phyloP scores from a whole-genome alignment of 92 coral and sea anemone species.

The Pocillopora grandis region DNA sequence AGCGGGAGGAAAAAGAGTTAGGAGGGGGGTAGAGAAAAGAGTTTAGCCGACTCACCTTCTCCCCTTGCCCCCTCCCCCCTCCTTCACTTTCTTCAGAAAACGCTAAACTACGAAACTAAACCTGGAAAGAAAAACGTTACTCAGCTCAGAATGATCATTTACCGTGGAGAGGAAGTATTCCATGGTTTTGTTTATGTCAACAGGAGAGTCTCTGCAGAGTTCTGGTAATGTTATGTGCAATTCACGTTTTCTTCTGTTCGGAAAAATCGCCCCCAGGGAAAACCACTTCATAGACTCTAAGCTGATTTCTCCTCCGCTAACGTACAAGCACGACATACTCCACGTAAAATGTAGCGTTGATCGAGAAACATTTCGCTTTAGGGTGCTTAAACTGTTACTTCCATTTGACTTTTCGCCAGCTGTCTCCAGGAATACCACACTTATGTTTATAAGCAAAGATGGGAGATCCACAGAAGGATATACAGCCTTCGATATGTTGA shows the following conservation, averaged over 20 bases:
- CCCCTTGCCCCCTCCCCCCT: background rate
- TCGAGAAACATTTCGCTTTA: background rate
- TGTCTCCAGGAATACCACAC: slow-evolving; percentile 18
- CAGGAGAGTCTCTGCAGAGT: slow-evolving; percentile 27
- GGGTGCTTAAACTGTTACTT: background rate
- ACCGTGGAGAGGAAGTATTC: slow-evolving; percentile 43
- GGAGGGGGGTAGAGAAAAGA: too few relatives aligned
- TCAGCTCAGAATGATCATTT: background rate
- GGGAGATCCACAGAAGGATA: slow-evolving; percentile 37
- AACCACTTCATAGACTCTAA: slow-evolving; percentile 22
- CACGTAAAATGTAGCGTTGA: slow-evolving; percentile 13
- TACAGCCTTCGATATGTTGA: slow-evolving; percentile 43
- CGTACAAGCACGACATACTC: slow-evolving; percentile 45
- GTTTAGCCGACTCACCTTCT: background rate
- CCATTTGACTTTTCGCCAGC: background rate
- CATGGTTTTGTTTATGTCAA: slow-evolving; percentile 1
- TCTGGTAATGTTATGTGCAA: slow-evolving; percentile 41
- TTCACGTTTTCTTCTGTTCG: slow-evolving; percentile 36
- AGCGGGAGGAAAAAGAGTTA: too few relatives aligned
- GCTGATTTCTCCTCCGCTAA: slow-evolving; percentile 24
- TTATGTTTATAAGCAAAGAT: slow-evolving; percentile 34
- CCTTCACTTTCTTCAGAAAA: too few relatives aligned
- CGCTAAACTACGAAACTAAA: too few relatives aligned
- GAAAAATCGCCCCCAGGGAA: slow-evolving; percentile 47
- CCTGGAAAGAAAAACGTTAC: too few relatives aligned